These are phyloP conservation scores for Menura novaehollandiae DNA, from an alignment of 2,113 vertebrate species.

Conservation along the genomic window DNA sequence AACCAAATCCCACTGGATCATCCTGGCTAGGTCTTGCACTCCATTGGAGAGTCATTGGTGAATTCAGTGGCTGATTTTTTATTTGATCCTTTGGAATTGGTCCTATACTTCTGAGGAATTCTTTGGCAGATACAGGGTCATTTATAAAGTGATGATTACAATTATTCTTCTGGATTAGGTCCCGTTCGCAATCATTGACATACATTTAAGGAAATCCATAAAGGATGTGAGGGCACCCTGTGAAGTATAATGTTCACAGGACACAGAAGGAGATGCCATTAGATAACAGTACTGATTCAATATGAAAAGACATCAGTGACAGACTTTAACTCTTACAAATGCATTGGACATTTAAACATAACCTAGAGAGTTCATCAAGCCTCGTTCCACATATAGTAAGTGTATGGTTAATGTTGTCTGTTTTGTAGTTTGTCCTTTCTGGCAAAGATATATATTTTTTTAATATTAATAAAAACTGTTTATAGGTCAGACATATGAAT, in stretches of 20 bases:
- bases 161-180: neutral
- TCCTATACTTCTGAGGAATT: neutral
- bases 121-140: neutral
- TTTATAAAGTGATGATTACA: neutral
- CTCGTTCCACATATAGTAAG: neutral
- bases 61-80: neutral
- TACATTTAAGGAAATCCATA: neutral
- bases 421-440: neutral
- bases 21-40: neutral
- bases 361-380: neutral
- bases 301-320: neutral
- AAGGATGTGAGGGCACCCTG: neutral
- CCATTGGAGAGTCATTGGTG: neutral
- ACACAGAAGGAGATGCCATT: neutral
- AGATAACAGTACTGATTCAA: neutral
- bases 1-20: neutral
- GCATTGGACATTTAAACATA: neutral
- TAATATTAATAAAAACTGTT: neutral
- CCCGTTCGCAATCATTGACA: neutral
- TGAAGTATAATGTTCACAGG: neutral
- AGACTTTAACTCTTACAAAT: neutral
- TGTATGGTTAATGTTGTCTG: neutral
- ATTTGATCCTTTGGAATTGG: neutral
- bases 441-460: neutral
- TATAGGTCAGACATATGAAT: neutral